phyloP scores from a whole-genome alignment of 2,113 vertebrate species.

The Toxotes chatareus region DNA sequence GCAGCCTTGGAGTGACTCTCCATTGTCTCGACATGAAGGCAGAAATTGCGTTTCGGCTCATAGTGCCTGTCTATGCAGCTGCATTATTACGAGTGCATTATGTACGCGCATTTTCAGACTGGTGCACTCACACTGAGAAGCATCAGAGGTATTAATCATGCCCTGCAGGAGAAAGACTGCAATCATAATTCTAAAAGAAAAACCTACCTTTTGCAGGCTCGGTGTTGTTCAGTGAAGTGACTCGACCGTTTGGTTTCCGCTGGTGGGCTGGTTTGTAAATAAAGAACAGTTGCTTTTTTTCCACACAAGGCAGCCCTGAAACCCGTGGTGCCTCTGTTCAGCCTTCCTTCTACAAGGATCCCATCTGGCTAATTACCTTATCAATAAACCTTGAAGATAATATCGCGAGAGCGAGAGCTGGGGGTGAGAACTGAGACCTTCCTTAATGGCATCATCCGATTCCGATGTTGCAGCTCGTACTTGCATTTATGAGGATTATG shows the following conservation, averaged over 20 bases:
- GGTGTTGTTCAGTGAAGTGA: not conserved
- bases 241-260: not conserved
- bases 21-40: not conserved
- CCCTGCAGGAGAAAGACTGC: slow-evolving; percentile 12
- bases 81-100: not conserved
- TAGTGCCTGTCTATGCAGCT: too few relatives aligned
- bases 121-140: not conserved
- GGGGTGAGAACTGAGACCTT: slow-evolving; percentile 29
- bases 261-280: not conserved
- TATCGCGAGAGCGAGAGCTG: slow-evolving; percentile 55
- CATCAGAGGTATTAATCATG: not conserved
- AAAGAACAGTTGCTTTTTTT: not conserved
- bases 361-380: slow-evolving; percentile 79
- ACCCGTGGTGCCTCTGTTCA: not conserved
- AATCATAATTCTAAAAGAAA: not conserved
- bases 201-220: slow-evolving; percentile 43
- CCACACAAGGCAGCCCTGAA: not conserved
- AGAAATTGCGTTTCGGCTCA: not conserved
- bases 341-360: slow-evolving; percentile 46
- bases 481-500: not conserved
- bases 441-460: not conserved
- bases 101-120: not conserved
- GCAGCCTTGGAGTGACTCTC: not conserved
- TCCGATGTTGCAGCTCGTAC: not conserved
- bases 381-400: slow-evolving; percentile 61